Evolutionary conservation across 2,113 vertebrate genomes (phyloP).

Genomic region (Reinhardtius hippoglossoides): DNA sequence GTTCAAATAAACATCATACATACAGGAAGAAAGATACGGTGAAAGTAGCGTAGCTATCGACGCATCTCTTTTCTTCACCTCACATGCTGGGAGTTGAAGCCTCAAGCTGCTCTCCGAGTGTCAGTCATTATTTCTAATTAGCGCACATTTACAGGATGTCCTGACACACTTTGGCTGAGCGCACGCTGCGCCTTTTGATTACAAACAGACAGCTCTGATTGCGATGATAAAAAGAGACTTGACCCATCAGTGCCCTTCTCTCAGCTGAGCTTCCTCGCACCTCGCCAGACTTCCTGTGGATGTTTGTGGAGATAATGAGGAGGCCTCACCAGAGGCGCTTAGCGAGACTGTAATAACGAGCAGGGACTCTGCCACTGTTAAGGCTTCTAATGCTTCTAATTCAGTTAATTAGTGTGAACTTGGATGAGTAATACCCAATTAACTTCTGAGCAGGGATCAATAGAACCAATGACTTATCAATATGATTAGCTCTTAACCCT

Average conservation of each 20-base stretch:
- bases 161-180: conserved; percentile 52
- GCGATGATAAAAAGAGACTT: conserved; percentile 56
- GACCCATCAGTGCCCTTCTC: conserved; percentile 36
- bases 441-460: conserved; percentile 61
- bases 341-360: conserved; percentile 39
- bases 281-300: conserved; percentile 24
- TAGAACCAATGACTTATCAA: conserved; percentile 52
- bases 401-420: conserved; percentile 62
- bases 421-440: conserved; percentile 68
- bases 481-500: conserved; percentile 62
- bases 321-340: conserved; percentile 52
- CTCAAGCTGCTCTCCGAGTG: conserved; percentile 54
- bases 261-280: conserved; percentile 18
- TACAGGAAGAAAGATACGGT: neutral
- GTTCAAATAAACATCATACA: neutral
- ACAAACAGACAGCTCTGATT: conserved; percentile 53
- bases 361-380: conserved; percentile 20
- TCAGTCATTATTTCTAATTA: conserved; percentile 67
- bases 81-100: conserved; percentile 40
- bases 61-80: neutral
- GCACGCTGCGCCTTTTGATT: conserved; percentile 61
- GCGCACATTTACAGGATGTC: conserved; percentile 48
- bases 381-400: conserved; percentile 40
- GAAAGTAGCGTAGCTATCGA: conserved; percentile 22
- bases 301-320: conserved; percentile 59